phyloP scores from a whole-genome alignment of 2,888 invertebrate genomes.

The Flexamia atlantica region DNA sequence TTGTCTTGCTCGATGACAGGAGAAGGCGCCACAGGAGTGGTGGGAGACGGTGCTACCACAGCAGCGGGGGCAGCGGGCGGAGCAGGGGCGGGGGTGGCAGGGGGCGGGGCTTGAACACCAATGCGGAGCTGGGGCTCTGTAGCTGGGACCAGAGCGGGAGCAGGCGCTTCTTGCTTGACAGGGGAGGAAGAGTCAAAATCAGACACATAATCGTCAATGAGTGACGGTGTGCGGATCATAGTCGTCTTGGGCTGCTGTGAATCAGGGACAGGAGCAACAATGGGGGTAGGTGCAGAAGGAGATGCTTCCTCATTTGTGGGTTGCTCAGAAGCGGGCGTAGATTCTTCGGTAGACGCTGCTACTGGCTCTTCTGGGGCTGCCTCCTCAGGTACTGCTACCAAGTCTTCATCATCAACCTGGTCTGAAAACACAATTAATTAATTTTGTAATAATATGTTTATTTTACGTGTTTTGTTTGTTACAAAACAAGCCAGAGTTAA shows the following conservation, averaged over 20 bases:
- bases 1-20: constrained; percentile 17
- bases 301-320: not conserved
- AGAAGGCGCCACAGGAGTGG: not conserved
- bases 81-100: not conserved
- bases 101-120: not conserved
- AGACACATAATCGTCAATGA: constrained; percentile 60
- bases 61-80: not conserved
- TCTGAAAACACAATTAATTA: not conserved
- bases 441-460: too few species aligned
- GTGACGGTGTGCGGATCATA: constrained; percentile 47
- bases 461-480: too few species aligned
- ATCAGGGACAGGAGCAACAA: not conserved
- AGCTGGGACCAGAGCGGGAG: not conserved
- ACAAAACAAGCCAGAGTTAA: too few species aligned
- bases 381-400: constrained; percentile 30
- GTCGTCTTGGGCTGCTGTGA: not conserved
- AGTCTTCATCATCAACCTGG: constrained; percentile 24
- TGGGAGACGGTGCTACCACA: not conserved
- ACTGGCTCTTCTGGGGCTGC: not conserved
- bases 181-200: constrained; percentile 46
- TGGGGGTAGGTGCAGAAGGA: not conserved
- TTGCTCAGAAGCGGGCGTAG: not conserved
- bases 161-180: not conserved
- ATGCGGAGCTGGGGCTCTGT: not conserved
- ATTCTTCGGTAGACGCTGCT: not conserved